These are phyloP conservation scores for Piscicola geometra DNA, from an alignment of 2,888 invertebrate genomes.

Conservation along the genomic window DNA sequence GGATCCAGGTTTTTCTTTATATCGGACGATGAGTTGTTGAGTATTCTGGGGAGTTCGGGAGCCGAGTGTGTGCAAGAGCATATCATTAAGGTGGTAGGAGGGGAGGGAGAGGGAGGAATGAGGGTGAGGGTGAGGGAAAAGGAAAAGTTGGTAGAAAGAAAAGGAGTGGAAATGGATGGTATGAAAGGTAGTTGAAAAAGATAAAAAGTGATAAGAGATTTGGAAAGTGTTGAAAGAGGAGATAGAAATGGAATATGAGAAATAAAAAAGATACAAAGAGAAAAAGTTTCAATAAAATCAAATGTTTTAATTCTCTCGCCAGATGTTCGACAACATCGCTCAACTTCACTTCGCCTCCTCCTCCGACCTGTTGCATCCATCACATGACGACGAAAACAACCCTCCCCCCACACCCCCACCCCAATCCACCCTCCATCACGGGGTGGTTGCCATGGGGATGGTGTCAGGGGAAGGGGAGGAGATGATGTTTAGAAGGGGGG, in stretches of 20 bases:
- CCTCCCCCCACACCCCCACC: not conserved
- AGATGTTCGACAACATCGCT: conserved; percentile 88
- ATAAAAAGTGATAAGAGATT: too few relatives aligned
- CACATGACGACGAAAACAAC: not conserved
- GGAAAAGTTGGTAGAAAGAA: too few relatives aligned
- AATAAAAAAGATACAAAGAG: too few relatives aligned
- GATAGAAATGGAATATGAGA: too few relatives aligned
- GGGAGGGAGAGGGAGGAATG: too few relatives aligned
- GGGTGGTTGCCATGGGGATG: conserved; percentile 68
- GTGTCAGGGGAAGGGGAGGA: conserved; percentile 79
- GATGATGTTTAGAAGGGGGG: conserved; percentile 72
- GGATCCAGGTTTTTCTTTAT: conserved; percentile 76
- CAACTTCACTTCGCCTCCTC: conserved; percentile 68
- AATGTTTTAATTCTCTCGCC: conserved; percentile 38
- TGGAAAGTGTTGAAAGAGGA: too few relatives aligned
- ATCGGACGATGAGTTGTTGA: conserved; percentile 83
- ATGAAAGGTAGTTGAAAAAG: too few relatives aligned
- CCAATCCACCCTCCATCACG: not conserved
- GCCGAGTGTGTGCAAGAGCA: conserved; percentile 82
- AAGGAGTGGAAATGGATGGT: too few relatives aligned
- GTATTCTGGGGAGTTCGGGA: conserved; percentile 80
- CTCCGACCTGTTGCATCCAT: conserved; percentile 59
- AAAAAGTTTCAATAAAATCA: too few relatives aligned
- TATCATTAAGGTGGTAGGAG: conserved; percentile 87
- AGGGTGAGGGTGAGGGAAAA: too few relatives aligned